These are phyloP conservation scores for Torymus auratus DNA, from an alignment of 2,888 invertebrate genomes.

Conservation along the genomic window DNA sequence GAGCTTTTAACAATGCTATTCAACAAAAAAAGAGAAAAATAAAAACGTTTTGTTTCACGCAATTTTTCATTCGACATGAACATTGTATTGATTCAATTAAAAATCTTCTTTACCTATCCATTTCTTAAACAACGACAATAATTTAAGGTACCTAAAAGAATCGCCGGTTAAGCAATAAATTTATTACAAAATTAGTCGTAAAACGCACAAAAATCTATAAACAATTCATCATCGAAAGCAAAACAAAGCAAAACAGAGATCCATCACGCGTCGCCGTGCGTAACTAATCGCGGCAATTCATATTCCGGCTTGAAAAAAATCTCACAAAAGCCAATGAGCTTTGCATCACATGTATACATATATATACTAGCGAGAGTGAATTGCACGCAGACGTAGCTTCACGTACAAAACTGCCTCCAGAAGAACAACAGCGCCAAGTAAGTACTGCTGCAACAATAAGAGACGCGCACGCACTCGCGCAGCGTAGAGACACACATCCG, in stretches of 20 bases:
- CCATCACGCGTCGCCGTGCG: background rate
- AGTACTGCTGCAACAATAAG: background rate
- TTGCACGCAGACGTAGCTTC: too few relatives aligned
- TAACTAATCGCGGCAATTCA: slow-evolving; percentile 25
- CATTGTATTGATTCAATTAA: too few relatives aligned
- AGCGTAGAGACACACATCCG: slow-evolving; percentile 1
- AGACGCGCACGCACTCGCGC: background rate
- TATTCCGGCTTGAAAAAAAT: background rate
- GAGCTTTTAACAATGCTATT: too few relatives aligned
- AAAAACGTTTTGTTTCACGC: too few relatives aligned
- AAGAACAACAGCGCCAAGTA: too few relatives aligned
- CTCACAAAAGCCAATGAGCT: background rate
- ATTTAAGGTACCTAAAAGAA: too few relatives aligned
- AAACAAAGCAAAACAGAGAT: background rate
- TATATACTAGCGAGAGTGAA: too few relatives aligned
- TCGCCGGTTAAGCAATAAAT: background rate
- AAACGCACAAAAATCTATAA: background rate
- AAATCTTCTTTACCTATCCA: too few relatives aligned
- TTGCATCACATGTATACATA: slow-evolving; percentile 2
- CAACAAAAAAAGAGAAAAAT: too few relatives aligned
- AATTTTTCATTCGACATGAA: too few relatives aligned
- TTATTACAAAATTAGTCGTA: background rate
- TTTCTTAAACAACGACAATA: too few relatives aligned
- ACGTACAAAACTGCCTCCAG: too few relatives aligned
- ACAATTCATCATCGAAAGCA: background rate